A percentile compares a stretch with the other conserved stretches of the same genome.
These are phyloP conservation scores for Petrosia ficiformis DNA, from an alignment of 37 sponge, comb jelly and placozoan genomes.

Conservation along the genomic window DNA sequence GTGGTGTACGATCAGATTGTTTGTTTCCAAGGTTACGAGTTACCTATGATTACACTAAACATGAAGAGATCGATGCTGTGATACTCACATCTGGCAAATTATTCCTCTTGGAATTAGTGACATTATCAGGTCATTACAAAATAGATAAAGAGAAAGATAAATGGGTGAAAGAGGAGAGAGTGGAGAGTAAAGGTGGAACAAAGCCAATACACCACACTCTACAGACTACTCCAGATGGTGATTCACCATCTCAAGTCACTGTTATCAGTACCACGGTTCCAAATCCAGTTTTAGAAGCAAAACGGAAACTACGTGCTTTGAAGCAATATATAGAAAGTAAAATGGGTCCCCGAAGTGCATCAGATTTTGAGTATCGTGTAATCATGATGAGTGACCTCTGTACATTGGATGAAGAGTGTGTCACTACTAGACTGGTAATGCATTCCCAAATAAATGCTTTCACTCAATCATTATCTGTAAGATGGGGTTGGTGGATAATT, in stretches of 20 bases:
- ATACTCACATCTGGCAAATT: background rate
- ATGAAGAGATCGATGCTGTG: background rate
- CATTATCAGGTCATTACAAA: background rate
- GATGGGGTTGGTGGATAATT: slow-evolving; percentile 1
- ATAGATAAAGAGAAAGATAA: background rate
- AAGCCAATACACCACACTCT: background rate
- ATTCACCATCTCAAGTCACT: background rate
- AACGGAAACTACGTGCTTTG: background rate
- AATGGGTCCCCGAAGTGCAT: background rate
- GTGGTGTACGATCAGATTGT: background rate
- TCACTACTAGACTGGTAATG: background rate
- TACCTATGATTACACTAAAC: background rate
- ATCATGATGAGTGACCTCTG: background rate
- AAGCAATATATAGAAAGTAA: background rate
- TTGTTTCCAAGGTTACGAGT: background rate
- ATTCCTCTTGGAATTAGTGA: background rate
- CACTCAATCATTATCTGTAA: background rate
- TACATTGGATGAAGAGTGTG: background rate
- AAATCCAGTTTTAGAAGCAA: background rate
- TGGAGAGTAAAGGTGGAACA: background rate
- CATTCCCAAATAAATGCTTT: background rate
- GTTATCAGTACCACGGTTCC: background rate
- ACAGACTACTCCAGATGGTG: background rate
- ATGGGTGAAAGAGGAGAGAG: background rate
- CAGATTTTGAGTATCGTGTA: background rate